phyloP scores from a whole-genome alignment of 2,888 invertebrate genomes.

The Nephrocerus scutellatus region DNA sequence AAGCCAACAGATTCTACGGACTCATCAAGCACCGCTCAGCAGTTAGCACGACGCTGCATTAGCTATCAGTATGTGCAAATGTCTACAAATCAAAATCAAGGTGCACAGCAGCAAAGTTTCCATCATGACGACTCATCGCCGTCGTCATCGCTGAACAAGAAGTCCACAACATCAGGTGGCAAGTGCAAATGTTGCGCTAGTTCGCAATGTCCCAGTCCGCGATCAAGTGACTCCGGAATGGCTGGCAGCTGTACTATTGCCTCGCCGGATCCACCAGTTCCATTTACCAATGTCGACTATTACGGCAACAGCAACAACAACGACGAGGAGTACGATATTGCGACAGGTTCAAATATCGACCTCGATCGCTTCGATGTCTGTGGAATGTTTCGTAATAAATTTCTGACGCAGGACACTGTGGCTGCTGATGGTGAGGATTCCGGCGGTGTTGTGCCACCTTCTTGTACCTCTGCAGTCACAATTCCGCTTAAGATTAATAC shows the following conservation, averaged over 20 bases:
- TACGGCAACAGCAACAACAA: slow-evolving; percentile 40
- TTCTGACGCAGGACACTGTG: slow-evolving; percentile 34
- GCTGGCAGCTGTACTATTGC: slow-evolving; percentile 73
- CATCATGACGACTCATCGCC: not conserved
- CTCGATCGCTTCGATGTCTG: slow-evolving; percentile 43
- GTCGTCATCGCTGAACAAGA: slow-evolving; percentile 8
- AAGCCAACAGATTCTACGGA: slow-evolving; percentile 7
- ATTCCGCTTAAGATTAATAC: slow-evolving; percentile 39
- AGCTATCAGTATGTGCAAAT: slow-evolving; percentile 50
- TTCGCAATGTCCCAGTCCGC: slow-evolving; percentile 60
- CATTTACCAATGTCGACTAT: slow-evolving; percentile 22
- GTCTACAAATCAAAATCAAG: slow-evolving; percentile 23
- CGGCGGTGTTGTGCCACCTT: slow-evolving; percentile 19
- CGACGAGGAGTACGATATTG: slow-evolving; percentile 15
- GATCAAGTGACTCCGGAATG: slow-evolving; percentile 73
- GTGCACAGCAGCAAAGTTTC: slow-evolving; percentile 13
- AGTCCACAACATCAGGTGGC: slow-evolving; percentile 19
- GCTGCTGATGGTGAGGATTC: slow-evolving; percentile 13
- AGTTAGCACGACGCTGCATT: slow-evolving; percentile 42
- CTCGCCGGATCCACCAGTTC: slow-evolving; percentile 57
- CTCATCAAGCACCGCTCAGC: slow-evolving; percentile 14
- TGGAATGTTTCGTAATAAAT: slow-evolving; percentile 45
- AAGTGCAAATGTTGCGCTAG: slow-evolving; percentile 57
- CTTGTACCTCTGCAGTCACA: not conserved
- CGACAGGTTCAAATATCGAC: slow-evolving; percentile 26